A percentile compares a stretch with the other conserved stretches of the same genome.
phyloP scores from a whole-genome alignment of 2,113 vertebrate species.

The Antigone vipio region DNA sequence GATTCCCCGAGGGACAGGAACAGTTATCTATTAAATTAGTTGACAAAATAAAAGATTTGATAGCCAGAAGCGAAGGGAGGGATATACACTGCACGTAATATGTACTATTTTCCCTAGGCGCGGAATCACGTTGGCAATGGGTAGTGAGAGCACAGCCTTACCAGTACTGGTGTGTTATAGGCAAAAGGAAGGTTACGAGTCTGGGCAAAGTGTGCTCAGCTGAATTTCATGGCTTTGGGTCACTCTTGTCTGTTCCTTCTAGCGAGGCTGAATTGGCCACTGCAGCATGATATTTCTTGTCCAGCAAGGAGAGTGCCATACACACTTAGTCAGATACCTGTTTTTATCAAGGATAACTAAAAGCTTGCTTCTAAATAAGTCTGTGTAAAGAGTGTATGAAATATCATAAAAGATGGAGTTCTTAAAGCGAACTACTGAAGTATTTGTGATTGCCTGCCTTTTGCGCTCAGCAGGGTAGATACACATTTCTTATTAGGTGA shows the following conservation, averaged over 20 bases:
- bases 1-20: not conserved
- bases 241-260: not conserved
- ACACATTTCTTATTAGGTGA: not conserved
- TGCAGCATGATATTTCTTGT: not conserved
- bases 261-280: not conserved
- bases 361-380: not conserved
- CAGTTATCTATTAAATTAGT: not conserved
- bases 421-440: not conserved
- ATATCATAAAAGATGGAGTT: not conserved
- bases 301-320: rapidly evolving
- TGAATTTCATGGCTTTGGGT: not conserved
- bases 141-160: not conserved
- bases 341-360: not conserved
- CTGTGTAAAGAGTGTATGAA: not conserved
- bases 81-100: not conserved
- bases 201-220: not conserved
- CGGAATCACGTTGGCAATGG: not conserved
- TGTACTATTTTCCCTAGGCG: not conserved
- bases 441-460: not conserved
- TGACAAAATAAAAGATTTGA: not conserved
- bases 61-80: not conserved
- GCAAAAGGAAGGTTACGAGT: not conserved
- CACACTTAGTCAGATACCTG: not conserved
- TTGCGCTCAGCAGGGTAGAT: not conserved
- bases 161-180: not conserved